Base-by-base conservation (phyloP, 2,113 vertebrate species). In the Candoia aspera region DNA sequence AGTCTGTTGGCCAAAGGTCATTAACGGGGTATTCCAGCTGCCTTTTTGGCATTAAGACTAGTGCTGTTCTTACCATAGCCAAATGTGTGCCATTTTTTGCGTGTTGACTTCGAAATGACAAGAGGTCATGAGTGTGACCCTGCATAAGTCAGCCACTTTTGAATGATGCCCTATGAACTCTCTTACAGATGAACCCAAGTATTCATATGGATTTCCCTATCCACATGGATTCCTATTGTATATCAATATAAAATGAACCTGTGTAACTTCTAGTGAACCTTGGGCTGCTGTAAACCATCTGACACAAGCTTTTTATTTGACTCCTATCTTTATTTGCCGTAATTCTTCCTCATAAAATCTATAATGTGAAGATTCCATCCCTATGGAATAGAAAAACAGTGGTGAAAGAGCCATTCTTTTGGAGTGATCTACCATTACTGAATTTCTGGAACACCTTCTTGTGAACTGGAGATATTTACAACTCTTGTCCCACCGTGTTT, bases 1-100 rank as follows among this genome's bases (percentile, higher is more conserved):
- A 89, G 91, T 49, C 79, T 54, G 58, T 42, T 54, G 85, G 49
- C 87, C 79, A 92, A 85, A 33, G 37, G 73, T 92, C 58, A 89
- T 84, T 54, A 54, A 85, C 2, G 73, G 24, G n/a, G 21, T 59
- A 55, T 33, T 83, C 91, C 54, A 37, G 46, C n/a, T 84, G 29
- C 87, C 79, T 62, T 84, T 92, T 89, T 42, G 29, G 46, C 13
- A 1, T 84, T 62, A 87, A 88, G 57, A 88, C 10, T 91, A 60
- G 15, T 26, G 29, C 49, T 73, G 55, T 88, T 83, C 55, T 83
- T 83, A 58, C 57, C 11, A 79, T 83, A 49, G 37, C 17, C 64
- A 59, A 46, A 60, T 23, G 49, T 26, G 29, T 88, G 58, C 19
- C 21, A 29, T 54, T 37, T 21, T 60, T 62, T 53, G 12, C 8